Conservation (phyloP, 2,888 invertebrate genomes). For the Barypeithes pellucidus region DNA sequence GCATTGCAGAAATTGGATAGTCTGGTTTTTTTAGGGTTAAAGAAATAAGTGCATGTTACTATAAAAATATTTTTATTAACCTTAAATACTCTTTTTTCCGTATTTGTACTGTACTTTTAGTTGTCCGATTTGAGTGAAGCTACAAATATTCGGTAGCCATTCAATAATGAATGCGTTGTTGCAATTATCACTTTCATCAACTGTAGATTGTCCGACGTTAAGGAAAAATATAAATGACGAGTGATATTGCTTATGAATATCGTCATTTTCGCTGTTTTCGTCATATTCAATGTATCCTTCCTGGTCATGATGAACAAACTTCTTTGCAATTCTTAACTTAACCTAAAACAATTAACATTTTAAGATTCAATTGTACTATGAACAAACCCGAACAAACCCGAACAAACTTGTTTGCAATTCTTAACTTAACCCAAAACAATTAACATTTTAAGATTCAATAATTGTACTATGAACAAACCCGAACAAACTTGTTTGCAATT, state of each 20-base stretch:
- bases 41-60: background rate
- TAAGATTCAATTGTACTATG: too few species aligned
- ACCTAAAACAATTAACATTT: constrained; percentile 73
- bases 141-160: constrained; percentile 84
- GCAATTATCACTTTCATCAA: constrained; percentile 74
- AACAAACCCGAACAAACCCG: too few species aligned
- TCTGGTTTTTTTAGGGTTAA: background rate
- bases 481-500: too few species aligned
- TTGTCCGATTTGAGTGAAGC: constrained; percentile 81
- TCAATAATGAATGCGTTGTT: constrained; percentile 77
- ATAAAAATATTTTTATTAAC: constrained; percentile 19
- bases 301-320: constrained; percentile 77
- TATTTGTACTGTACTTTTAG: constrained; percentile 81
- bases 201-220: constrained; percentile 72
- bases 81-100: constrained; percentile 73
- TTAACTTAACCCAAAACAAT: too few species aligned
- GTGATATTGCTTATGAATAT: constrained; percentile 64
- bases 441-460: too few species aligned
- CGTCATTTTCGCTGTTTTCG: constrained; percentile 57
- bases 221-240: constrained; percentile 63
- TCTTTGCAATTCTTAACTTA: constrained; percentile 77
- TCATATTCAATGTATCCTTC: constrained; percentile 71
- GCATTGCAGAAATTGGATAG: too few species aligned
- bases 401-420: too few species aligned
- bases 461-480: too few species aligned